Conservation (phyloP, 2,797 vertebrate genomes). For the Dendrocincla tyrannina region DNA sequence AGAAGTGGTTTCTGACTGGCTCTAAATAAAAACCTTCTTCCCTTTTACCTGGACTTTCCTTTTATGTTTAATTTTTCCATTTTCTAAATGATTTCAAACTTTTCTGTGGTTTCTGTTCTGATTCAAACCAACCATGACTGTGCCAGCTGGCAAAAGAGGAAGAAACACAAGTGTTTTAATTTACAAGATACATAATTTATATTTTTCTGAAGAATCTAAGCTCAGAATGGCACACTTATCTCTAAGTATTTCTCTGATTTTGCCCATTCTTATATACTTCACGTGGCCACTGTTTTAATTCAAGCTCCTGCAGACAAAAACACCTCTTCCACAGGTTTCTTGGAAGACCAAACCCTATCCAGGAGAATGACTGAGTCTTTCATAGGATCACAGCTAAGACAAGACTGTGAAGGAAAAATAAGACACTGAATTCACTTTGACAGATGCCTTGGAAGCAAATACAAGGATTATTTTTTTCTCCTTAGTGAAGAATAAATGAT, state of each 20-base stretch:
- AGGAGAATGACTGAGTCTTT: background rate
- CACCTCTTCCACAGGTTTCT: background rate
- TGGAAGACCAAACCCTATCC: background rate
- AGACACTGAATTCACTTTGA: background rate
- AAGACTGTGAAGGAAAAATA: background rate
- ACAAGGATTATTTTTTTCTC: background rate
- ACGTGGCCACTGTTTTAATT: accelerated
- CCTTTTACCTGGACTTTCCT: background rate
- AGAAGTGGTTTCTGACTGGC: background rate
- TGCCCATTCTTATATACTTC: background rate
- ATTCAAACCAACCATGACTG: background rate
- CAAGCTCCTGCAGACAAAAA: background rate
- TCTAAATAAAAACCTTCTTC: background rate
- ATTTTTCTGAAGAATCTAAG: background rate
- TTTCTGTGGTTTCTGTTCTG: background rate
- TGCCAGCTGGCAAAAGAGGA: background rate
- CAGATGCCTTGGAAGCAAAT: background rate
- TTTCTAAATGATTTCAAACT: background rate
- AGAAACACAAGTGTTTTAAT: background rate
- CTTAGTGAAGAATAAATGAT: background rate
- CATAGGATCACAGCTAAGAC: accelerated
- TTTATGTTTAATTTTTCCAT: background rate
- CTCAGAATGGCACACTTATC: background rate
- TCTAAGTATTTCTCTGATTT: background rate
- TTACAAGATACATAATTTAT: too few species aligned